Conservation (phyloP, 2,797 vertebrate genomes). For the Sarcoramphus papa region DNA sequence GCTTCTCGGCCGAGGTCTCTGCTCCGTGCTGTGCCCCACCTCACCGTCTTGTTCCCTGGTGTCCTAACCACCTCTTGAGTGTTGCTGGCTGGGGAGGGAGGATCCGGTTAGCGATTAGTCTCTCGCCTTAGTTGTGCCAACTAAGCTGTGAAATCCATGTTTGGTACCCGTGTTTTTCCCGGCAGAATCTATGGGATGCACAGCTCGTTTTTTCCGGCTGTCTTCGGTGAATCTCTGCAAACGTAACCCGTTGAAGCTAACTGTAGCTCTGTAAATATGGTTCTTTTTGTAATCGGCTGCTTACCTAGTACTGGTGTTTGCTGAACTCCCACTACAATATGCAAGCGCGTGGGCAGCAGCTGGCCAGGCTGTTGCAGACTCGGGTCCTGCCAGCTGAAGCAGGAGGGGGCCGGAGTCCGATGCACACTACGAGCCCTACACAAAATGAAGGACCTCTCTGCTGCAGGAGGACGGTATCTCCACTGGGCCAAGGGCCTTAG, state of each 20-base stretch:
- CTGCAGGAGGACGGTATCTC: neutral
- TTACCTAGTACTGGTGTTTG: neutral
- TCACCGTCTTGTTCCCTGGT: neutral
- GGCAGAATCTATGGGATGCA: neutral
- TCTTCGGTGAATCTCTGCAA: neutral
- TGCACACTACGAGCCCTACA: neutral
- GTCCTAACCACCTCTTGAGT: neutral
- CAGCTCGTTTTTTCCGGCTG: neutral
- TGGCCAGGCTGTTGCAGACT: neutral
- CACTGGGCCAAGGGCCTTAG: neutral
- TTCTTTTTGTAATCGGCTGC: neutral
- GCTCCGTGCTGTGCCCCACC: neutral
- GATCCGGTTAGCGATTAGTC: neutral
- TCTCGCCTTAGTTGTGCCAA: neutral
- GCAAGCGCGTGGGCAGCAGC: neutral
- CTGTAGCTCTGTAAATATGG: slow-evolving; percentile 39
- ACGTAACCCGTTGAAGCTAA: neutral
- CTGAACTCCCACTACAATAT: neutral
- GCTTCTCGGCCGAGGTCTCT: neutral
- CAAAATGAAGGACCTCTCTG: slow-evolving; percentile 24
- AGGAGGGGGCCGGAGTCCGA: neutral
- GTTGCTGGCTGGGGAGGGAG: neutral
- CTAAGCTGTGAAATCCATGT: slow-evolving; percentile 36
- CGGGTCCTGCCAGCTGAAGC: neutral
- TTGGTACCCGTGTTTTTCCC: neutral